Conservation (phyloP, 2,113 vertebrate genomes). For the Planiliza haematocheilus region DNA sequence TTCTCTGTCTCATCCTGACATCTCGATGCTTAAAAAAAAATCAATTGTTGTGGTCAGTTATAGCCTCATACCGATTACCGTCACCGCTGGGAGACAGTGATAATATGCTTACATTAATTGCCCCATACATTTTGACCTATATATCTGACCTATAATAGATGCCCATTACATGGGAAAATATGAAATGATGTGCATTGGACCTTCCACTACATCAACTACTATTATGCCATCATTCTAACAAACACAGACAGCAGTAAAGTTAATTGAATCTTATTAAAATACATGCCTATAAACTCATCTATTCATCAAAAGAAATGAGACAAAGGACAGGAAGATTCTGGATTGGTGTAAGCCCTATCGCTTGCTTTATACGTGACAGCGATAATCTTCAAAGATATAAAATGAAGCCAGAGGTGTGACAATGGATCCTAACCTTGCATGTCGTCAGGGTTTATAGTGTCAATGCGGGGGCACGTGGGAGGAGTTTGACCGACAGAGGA, state of each 20-base stretch:
- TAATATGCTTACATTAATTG: constrained; percentile 37
- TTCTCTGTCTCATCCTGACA: not conserved
- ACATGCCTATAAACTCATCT: not conserved
- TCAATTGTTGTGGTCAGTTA: not conserved
- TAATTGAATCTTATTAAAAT: not conserved
- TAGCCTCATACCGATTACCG: constrained; percentile 7
- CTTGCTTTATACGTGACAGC: not conserved
- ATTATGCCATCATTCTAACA: not conserved
- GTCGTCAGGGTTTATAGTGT: constrained; percentile 25
- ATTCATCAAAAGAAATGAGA: not conserved
- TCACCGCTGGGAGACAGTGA: constrained; percentile 4
- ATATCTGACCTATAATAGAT: constrained; percentile 41
- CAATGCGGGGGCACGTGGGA: constrained; percentile 26
- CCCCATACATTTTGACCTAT: constrained; percentile 41
- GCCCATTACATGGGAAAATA: not conserved
- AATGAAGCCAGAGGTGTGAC: constrained; percentile 7
- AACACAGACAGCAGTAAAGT: not conserved
- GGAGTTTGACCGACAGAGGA: not conserved
- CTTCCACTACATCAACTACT: constrained; percentile 12
- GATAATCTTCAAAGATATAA: constrained; percentile 10
- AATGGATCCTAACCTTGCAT: constrained; percentile 21
- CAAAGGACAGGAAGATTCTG: not conserved
- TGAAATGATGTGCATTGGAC: not conserved
- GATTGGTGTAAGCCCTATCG: not conserved
- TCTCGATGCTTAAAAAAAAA: not conserved